Evolutionary conservation across 2,113 vertebrate species (phyloP), one percentile per base, ranked within the genome.

Genomic region (Aplodontia rufa): DNA sequence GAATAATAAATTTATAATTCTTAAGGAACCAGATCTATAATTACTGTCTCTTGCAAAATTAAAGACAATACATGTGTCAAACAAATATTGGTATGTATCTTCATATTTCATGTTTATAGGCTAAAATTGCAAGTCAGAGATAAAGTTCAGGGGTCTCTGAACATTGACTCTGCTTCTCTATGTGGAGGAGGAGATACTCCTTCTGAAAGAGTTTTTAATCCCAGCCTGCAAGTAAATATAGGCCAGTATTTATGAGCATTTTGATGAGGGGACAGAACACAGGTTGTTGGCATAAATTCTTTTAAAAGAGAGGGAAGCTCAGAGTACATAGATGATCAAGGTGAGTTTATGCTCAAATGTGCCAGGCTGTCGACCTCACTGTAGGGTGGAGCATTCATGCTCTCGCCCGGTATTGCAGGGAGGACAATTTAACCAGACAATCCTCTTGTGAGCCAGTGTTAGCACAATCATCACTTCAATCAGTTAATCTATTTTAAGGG

Each of bases 1-100:
- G 8, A 79, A 90, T 47, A 69, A 37, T 91, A 75, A 42, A 45
- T 58, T 79, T 75, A 47, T 72, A 87, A 86, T 74, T 85, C 35
- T n/a, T 66, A 58, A 75, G 49, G 24, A 79, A 9, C 7, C 30
- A 91, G 74, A 22, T 19, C 8, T 78, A 47, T 32, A 68, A 37
- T 78, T 83, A 87, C 64, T 96, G 42, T 28, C 22, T 6, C 20
- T 51, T 58, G 37, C 6, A 26, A 64, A 83, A 87, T 68, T 26
- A 87, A 95, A 47, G 37, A 10, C 62, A 81, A 66, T 28, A 82
- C 6, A 4, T 68, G 1, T 58, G 17, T 58, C 58, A 87, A 68
- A 64, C 16, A 83, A 95, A 51, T 6, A 82, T 28, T 86, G 86
- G 26, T n/a, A 32, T 51, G 5, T 68, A 6, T 49, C 40, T 94